Percentiles rank a stretch among this genome's conserved stretches.
These are phyloP conservation scores for Dasysyrphus tricinctus DNA, from an alignment of 2,888 invertebrate genomes.

Conservation along the genomic window DNA sequence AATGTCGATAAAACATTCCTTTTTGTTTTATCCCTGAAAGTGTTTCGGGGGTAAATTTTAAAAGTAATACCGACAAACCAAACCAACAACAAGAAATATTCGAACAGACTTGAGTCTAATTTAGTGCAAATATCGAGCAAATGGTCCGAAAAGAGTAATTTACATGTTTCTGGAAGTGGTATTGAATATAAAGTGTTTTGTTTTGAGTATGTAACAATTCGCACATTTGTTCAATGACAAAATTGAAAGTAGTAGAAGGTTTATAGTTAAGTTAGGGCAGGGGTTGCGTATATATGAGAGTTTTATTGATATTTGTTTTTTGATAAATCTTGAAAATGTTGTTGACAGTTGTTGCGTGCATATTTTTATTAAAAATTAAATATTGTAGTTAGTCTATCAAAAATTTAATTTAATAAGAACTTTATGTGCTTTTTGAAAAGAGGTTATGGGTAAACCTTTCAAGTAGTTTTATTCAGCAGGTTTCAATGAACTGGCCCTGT, in stretches of 20 bases:
- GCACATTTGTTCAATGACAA: conserved; percentile 73
- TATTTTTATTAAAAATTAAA: too few species aligned
- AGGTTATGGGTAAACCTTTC: too few species aligned
- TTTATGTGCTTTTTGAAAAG: too few species aligned
- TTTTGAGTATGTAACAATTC: conserved; percentile 60
- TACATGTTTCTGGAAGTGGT: conserved; percentile 45
- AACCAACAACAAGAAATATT: conserved; percentile 76
- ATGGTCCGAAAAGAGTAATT: conserved; percentile 72
- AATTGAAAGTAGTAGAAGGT: neutral
- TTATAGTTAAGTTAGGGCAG: neutral
- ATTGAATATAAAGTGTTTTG: conserved; percentile 42
- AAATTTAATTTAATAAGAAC: too few species aligned
- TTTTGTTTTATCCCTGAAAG: conserved; percentile 50
- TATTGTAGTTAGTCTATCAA: too few species aligned
- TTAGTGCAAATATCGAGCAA: conserved; percentile 80
- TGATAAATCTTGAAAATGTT: too few species aligned
- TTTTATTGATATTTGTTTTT: neutral
- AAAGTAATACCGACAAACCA: neutral
- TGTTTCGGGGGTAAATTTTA: neutral
- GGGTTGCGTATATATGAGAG: neutral
- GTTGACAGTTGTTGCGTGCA: too few species aligned
- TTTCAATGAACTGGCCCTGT: too few species aligned
- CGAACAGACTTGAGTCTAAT: conserved; percentile 81
- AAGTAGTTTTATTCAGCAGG: too few species aligned
- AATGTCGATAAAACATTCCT: conserved; percentile 69